Base-by-base conservation (phyloP, 2,888 invertebrate genomes). In the Cryptus armator region DNA sequence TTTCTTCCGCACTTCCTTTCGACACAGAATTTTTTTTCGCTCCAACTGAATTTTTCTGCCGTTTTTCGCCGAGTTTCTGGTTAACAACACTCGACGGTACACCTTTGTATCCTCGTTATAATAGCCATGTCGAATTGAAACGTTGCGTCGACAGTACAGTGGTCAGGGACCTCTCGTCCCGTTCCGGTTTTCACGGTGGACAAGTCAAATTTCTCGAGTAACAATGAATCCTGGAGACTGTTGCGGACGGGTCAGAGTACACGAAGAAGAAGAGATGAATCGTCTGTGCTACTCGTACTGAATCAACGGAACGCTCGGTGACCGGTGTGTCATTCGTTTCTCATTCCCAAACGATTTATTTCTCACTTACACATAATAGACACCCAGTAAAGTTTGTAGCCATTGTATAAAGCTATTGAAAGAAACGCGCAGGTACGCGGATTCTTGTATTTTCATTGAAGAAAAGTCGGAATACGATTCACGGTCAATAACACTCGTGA, bases 121-220 rank as follows among this genome's bases (percentile, higher is more conserved):
- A 72, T 48, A 43, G 66, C 71, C 77, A 71, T 67, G 77, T 51
- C 72, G 72, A 83, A 78, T 83, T 72, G 77, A 83, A 83, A 83
- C 77, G 72, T 83, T 78, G 43, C 62, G 71, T 72, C 46, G 70
- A 51, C 32, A 16, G 51, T 64, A 46, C n/a, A 24, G 56, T 24
- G 71, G 83, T 78, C 71, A 68, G 51, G 32, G 67, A 43, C 14
- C 37, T 29, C 53, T 74, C 72, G 72, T 78, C 59, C 67, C 67
- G 67, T 83, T 83, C 78, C 83, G 83, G 78, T 83, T 78, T 37
- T 78, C 78, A 74, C 68, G 37, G 59, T 44, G 67, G 72, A 83
- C 83, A 37, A 74, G 72, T 78, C 19, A 72, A 74, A 77, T 51
- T 44, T 74, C 44, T 14, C 59, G 12, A 16, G n/a, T n/a, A 14